Percentiles rank a stretch among this genome's conserved stretches.
Conservation (phyloP, 2,888 invertebrate genomes). For the Nemotelus pantherinus region DNA sequence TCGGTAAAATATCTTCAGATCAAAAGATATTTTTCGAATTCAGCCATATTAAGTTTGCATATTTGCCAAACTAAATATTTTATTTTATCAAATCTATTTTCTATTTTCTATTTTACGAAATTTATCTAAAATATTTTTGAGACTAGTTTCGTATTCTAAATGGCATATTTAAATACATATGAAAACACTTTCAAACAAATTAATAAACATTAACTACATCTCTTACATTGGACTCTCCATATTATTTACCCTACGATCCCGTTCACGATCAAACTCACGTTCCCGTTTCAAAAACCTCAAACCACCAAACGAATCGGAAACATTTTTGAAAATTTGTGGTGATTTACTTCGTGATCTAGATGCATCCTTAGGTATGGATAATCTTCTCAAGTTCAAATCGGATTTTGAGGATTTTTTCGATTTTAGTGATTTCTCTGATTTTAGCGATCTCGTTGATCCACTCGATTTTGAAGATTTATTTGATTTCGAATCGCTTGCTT, state of each 20-base stretch:
- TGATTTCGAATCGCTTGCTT: slow-evolving; percentile 29
- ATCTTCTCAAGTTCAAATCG: slow-evolving; percentile 26
- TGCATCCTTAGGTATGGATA: slow-evolving; percentile 6
- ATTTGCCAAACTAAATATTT: no score
- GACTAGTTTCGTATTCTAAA: no score
- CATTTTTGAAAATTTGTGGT: slow-evolving; percentile 29
- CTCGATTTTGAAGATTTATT: slow-evolving; percentile 29
- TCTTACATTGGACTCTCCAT: slow-evolving; percentile 30
- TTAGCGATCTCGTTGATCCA: slow-evolving; percentile 18
- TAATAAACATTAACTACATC: no score
- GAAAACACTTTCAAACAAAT: no score
- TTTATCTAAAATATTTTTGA: no score
- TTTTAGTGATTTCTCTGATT: slow-evolving; percentile 22
- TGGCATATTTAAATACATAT: no score
- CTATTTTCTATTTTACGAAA: no score
- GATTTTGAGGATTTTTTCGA: slow-evolving; percentile 29
- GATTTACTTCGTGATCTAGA: slow-evolving; percentile 23
- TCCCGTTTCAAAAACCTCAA: slow-evolving; percentile 27
- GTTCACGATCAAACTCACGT: slow-evolving; percentile 3
- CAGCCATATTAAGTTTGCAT: no score
- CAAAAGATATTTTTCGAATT: no score
- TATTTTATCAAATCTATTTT: no score
- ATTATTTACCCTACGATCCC: slow-evolving; percentile 8
- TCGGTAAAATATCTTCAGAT: no score
- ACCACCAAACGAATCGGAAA: slow-evolving; percentile 7